phyloP scores from a whole-genome alignment of 2,113 vertebrate genomes.

The Pogonocichla stellata region DNA sequence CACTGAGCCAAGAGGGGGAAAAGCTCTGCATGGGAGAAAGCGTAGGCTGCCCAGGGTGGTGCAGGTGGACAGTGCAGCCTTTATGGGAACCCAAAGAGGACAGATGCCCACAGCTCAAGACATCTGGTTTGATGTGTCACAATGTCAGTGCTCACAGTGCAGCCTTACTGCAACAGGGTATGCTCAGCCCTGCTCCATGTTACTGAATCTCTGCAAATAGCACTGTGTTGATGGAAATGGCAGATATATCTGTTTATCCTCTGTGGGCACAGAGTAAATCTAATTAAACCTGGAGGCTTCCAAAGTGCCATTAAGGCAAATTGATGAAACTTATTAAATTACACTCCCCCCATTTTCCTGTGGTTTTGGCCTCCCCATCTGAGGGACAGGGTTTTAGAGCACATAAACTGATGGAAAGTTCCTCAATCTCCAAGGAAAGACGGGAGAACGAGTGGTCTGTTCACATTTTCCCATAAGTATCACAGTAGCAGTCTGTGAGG shows the following conservation, averaged over 20 bases:
- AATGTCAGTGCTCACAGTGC: not conserved
- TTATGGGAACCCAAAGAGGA: not conserved
- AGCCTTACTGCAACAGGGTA: not conserved
- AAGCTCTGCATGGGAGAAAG: not conserved
- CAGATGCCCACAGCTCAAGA: not conserved
- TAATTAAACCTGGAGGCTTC: constrained; percentile 42
- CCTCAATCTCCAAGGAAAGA: constrained; percentile 13
- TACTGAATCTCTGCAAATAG: not conserved
- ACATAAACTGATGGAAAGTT: constrained; percentile 45
- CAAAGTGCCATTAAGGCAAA: constrained; percentile 27
- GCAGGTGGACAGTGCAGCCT: not conserved
- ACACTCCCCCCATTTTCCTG: constrained; percentile 12
- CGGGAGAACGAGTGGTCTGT: constrained; percentile 37
- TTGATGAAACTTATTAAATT: constrained; percentile 24
- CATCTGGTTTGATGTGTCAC: not conserved
- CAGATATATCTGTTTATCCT: constrained; percentile 36
- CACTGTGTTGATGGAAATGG: not conserved
- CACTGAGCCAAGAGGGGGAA: not conserved
- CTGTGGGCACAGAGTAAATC: constrained; percentile 39
- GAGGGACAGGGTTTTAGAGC: not conserved
- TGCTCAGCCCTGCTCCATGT: not conserved
- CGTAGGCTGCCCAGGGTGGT: not conserved
- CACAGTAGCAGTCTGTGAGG: constrained; percentile 48
- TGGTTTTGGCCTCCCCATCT: not conserved
- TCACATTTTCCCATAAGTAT: constrained; percentile 38